These are phyloP conservation scores for Chroicocephalus ridibundus DNA, from an alignment of 2,113 vertebrate species.

Conservation along the genomic window DNA sequence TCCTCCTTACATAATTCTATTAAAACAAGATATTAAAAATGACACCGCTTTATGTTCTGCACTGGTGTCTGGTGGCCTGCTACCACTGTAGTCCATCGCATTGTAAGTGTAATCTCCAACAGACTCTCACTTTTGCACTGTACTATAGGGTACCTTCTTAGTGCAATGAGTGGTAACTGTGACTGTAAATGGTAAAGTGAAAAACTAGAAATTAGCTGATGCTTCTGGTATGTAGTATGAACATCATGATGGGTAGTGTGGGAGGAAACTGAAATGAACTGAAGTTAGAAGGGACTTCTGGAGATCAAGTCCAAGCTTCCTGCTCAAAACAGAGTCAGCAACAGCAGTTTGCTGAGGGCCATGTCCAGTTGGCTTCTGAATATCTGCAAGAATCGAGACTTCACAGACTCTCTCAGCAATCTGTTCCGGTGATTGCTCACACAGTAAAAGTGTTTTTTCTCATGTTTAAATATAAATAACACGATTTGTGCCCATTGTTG, in stretches of 20 bases:
- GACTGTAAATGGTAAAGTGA: not conserved
- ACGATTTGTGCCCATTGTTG: not conserved
- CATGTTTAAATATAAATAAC: not conserved
- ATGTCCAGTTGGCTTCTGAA: not conserved
- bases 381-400: not conserved
- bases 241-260: not conserved
- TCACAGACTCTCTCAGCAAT: not conserved
- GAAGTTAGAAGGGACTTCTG: not conserved
- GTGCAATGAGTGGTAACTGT: not conserved
- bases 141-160: accelerated
- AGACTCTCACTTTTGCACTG: not conserved
- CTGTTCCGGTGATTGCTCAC: not conserved
- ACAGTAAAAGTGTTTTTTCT: not conserved
- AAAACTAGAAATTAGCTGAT: not conserved
- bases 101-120: not conserved
- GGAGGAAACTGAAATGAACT: not conserved
- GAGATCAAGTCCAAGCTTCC: not conserved
- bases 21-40: not conserved
- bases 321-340: not conserved
- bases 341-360: not conserved
- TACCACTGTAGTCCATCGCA: not conserved
- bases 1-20: not conserved
- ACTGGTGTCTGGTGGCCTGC: not conserved
- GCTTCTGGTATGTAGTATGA: not conserved
- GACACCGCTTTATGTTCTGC: not conserved